These are phyloP conservation scores for Parapristionchus giblindavisi DNA, from an alignment of 2,888 invertebrate genomes.

Conservation along the genomic window DNA sequence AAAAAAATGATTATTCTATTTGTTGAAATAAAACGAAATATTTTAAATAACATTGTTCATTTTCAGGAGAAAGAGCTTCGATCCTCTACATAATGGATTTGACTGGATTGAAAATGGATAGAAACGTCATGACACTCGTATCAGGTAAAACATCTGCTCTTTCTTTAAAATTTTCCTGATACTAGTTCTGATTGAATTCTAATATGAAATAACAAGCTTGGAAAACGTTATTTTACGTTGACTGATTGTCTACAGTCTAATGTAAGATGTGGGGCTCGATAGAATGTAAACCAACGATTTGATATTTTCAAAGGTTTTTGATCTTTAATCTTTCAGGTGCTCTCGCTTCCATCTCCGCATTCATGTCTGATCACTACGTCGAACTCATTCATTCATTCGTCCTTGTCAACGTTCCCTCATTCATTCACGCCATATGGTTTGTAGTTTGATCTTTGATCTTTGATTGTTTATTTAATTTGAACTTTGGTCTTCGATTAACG, in stretches of 20 bases:
- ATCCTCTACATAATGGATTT: slow-evolving; percentile 68
- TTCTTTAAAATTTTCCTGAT: too few relatives aligned
- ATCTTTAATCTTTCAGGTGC: slow-evolving; percentile 51
- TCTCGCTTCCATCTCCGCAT: slow-evolving; percentile 63
- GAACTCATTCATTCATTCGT: slow-evolving; percentile 66
- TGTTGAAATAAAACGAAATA: neutral
- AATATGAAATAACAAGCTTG: neutral
- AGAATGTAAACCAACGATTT: neutral
- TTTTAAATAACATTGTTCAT: neutral
- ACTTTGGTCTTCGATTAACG: neutral
- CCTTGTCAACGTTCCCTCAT: slow-evolving; percentile 65
- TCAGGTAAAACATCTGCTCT: slow-evolving; percentile 39
- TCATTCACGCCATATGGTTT: slow-evolving; percentile 60
- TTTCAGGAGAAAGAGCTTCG: slow-evolving; percentile 60
- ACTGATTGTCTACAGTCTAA: too few relatives aligned
- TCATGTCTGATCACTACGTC: slow-evolving; percentile 66
- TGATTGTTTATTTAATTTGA: neutral
- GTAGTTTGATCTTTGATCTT: neutral
- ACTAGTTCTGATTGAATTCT: neutral
- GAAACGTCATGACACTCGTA: slow-evolving; percentile 52
- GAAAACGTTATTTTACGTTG: neutral
- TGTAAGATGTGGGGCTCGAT: too few relatives aligned
- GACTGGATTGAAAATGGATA: slow-evolving; percentile 62
- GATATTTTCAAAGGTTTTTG: slow-evolving; percentile 14
- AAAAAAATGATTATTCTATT: too few relatives aligned